phyloP scores from a whole-genome alignment of 2,888 invertebrate genomes.

The Loripinus fragilis region DNA sequence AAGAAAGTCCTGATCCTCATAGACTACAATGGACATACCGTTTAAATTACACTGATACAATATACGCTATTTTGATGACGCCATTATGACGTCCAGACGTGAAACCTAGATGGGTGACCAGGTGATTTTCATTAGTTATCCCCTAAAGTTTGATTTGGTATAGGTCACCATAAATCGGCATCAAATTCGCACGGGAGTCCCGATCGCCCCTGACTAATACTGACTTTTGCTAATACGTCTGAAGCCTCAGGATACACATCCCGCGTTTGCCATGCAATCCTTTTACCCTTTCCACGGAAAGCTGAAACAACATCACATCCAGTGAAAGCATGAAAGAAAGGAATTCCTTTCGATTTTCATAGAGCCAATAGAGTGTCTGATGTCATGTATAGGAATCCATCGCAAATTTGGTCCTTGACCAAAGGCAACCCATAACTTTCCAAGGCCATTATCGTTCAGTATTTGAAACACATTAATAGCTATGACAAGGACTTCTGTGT shows the following conservation, averaged over 20 bases:
- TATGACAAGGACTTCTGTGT: slow-evolving; percentile 45
- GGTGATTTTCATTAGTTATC: too few species aligned
- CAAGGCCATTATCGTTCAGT: slow-evolving; percentile 32
- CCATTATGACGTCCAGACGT: too few species aligned
- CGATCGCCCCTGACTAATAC: too few species aligned
- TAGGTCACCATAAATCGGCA: too few species aligned
- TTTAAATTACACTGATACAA: too few species aligned
- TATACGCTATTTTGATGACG: too few species aligned
- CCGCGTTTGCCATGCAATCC: slow-evolving; percentile 45
- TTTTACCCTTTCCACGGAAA: slow-evolving; percentile 60
- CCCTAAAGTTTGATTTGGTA: too few species aligned
- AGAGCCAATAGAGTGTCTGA: slow-evolving; percentile 41
- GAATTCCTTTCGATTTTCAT: slow-evolving; percentile 45
- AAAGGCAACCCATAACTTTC: slow-evolving; percentile 58
- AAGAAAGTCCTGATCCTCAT: too few species aligned
- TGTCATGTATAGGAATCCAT: slow-evolving; percentile 60
- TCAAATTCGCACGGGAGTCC: too few species aligned
- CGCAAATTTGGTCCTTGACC: slow-evolving; percentile 42
- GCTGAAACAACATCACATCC: slow-evolving; percentile 48
- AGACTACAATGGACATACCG: too few species aligned
- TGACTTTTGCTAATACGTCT: slow-evolving; percentile 34
- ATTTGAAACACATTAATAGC: slow-evolving; percentile 21
- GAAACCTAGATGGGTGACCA: too few species aligned
- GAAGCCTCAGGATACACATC: slow-evolving; percentile 47
- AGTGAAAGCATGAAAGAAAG: slow-evolving; percentile 60